These are phyloP conservation scores for Heterodera carotae DNA, from an alignment of 1,140 invertebrate species.

Conservation along the genomic window DNA sequence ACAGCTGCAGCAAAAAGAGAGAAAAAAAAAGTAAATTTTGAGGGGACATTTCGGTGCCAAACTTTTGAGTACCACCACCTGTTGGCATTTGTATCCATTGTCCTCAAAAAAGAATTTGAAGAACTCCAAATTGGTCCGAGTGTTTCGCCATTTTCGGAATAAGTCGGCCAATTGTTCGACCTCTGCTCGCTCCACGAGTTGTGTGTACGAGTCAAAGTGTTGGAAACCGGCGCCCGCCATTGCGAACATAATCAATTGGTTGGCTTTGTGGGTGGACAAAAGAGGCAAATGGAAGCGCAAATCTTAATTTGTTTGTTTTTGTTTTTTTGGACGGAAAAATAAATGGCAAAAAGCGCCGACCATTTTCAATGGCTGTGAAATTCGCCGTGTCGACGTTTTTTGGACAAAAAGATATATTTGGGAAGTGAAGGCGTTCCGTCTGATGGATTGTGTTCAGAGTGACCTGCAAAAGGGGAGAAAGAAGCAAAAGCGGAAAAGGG, in stretches of 20 bases:
- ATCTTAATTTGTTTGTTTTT: constrained; percentile 11
- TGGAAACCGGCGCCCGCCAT: constrained; percentile 43
- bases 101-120: constrained; percentile 45
- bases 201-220: constrained; percentile 30
- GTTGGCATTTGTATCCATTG: constrained; percentile 45
- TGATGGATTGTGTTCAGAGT: constrained; percentile 34
- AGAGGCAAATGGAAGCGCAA: constrained; percentile 25
- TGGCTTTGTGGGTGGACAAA: constrained; percentile 3
- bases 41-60: neutral
- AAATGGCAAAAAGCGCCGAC: neutral
- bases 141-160: constrained; percentile 28
- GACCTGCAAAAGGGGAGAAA: constrained; percentile 16
- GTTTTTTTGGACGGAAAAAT: no score
- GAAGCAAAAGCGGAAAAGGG: no score
- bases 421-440: constrained; percentile 18
- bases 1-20: no score
- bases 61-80: no score
- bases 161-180: constrained; percentile 30
- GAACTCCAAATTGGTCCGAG: constrained; percentile 27
- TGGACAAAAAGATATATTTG: constrained; percentile 36
- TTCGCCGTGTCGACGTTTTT: constrained; percentile 40
- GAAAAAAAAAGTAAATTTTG: neutral
- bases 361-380: constrained; percentile 33
- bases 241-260: constrained; percentile 30
- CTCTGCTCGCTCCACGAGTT: constrained; percentile 21